phyloP scores from a whole-genome alignment of 2,797 vertebrate species.

The Cossypha caffra region DNA sequence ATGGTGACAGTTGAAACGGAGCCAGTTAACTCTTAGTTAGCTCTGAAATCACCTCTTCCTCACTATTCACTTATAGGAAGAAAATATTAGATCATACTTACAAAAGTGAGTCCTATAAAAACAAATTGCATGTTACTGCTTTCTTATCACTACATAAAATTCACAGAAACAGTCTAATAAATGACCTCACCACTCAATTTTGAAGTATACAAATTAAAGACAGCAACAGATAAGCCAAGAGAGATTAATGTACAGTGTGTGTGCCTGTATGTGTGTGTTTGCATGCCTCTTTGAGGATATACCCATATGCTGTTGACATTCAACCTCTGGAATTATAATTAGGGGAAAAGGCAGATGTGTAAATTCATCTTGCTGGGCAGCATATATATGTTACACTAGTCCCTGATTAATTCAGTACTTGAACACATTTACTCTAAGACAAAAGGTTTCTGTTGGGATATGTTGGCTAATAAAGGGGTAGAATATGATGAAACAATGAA shows the following conservation, averaged over 20 bases:
- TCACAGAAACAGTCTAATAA: constrained; percentile 69
- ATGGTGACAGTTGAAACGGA: constrained; percentile 35
- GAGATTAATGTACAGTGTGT: constrained; percentile 52
- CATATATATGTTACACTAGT: constrained; percentile 22
- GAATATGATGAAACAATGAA: constrained; percentile 25
- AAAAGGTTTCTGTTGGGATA: constrained; percentile 45
- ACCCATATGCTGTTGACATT: constrained; percentile 48
- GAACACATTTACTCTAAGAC: constrained; percentile 40
- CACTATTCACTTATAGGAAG: constrained; percentile 24
- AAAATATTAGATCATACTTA: constrained; percentile 24
- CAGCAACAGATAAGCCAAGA: constrained; percentile 50
- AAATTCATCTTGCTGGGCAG: constrained; percentile 65
- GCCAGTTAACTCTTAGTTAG: constrained; percentile 45
- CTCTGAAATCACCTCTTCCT: constrained; percentile 31
- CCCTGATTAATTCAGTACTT: constrained; percentile 47
- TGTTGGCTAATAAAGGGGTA: not conserved
- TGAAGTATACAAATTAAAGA: constrained; percentile 66
- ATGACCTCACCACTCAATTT: constrained; percentile 67
- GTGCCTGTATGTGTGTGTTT: not conserved
- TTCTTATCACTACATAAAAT: constrained; percentile 59
- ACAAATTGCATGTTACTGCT: constrained; percentile 54
- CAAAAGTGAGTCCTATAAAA: constrained; percentile 60
- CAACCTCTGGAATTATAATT: constrained; percentile 70
- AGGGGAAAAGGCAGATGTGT: constrained; percentile 53
- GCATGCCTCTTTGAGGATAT: constrained; percentile 23